A percentile compares a stretch with the other conserved stretches of the same genome.
phyloP scores from a whole-genome alignment of 2,797 vertebrate genomes.

The Chromis chromis region DNA sequence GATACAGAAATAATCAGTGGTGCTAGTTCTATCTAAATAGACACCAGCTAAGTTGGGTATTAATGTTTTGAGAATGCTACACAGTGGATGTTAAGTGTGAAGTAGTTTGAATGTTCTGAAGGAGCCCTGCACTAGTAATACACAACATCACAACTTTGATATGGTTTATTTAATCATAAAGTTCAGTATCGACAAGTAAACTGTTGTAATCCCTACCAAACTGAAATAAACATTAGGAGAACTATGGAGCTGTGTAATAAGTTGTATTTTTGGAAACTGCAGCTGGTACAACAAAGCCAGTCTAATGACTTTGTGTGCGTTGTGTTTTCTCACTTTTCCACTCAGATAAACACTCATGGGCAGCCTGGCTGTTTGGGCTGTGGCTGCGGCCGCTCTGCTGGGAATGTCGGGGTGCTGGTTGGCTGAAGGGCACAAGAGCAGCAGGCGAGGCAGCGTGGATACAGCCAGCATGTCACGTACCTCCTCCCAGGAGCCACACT shows the following conservation, averaged over 20 bases:
- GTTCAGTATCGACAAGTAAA: neutral
- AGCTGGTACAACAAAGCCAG: neutral
- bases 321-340: conserved; percentile 33
- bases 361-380: conserved; percentile 85
- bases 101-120: too few relatives aligned
- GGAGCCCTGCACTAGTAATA: too few relatives aligned
- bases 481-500: conserved; percentile 63
- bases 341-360: conserved; percentile 87
- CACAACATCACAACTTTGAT: too few relatives aligned
- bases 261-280: neutral
- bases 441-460: conserved; percentile 79
- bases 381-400: conserved; percentile 86
- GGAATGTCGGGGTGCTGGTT: conserved; percentile 80
- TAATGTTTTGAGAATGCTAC: too few relatives aligned
- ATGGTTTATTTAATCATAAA: too few relatives aligned
- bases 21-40: too few relatives aligned
- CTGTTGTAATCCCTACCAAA: neutral
- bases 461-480: conserved; percentile 61
- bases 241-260: neutral
- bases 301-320: conserved; percentile 42
- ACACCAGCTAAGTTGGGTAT: too few relatives aligned
- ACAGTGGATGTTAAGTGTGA: too few relatives aligned
- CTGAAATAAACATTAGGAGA: conserved; percentile 1
- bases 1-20: too few relatives aligned
- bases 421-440: conserved; percentile 73